phyloP scores from a whole-genome alignment of 2,797 vertebrate species.

The Spinibarbus caldwelli region DNA sequence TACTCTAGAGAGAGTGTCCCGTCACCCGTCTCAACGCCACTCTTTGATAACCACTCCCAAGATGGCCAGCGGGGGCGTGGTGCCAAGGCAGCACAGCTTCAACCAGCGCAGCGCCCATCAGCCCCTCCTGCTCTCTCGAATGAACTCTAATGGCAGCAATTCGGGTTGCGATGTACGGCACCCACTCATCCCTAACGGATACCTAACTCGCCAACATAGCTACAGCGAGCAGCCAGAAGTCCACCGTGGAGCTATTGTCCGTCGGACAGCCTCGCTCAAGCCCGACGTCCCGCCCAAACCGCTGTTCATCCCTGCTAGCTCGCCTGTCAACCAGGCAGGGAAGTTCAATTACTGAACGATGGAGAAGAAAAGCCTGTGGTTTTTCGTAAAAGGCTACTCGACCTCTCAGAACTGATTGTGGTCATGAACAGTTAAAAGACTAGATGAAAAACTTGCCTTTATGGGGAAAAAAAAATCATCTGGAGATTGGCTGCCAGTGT shows the following conservation, averaged over 20 bases:
- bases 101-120: constrained; percentile 78
- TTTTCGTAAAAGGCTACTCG: constrained; percentile 42
- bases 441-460: constrained; percentile 45
- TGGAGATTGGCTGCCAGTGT: constrained; percentile 66
- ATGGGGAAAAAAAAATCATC: neutral
- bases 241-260: constrained; percentile 81
- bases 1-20: constrained; percentile 76
- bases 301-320: constrained; percentile 80
- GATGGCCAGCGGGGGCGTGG: constrained; percentile 76
- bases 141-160: constrained; percentile 81
- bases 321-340: constrained; percentile 78
- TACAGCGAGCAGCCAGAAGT: constrained; percentile 80
- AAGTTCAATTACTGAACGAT: constrained; percentile 86
- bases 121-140: constrained; percentile 83
- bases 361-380: constrained; percentile 41
- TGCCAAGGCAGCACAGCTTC: constrained; percentile 84
- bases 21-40: constrained; percentile 81
- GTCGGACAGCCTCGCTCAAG: constrained; percentile 83
- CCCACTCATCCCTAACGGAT: constrained; percentile 80
- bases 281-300: constrained; percentile 81
- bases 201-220: constrained; percentile 83
- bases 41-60: constrained; percentile 80
- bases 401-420: constrained; percentile 37
- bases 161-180: constrained; percentile 79
- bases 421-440: constrained; percentile 14